Conservation (phyloP, 1,140 invertebrate species). For the Meloidogyne hapla region DNA sequence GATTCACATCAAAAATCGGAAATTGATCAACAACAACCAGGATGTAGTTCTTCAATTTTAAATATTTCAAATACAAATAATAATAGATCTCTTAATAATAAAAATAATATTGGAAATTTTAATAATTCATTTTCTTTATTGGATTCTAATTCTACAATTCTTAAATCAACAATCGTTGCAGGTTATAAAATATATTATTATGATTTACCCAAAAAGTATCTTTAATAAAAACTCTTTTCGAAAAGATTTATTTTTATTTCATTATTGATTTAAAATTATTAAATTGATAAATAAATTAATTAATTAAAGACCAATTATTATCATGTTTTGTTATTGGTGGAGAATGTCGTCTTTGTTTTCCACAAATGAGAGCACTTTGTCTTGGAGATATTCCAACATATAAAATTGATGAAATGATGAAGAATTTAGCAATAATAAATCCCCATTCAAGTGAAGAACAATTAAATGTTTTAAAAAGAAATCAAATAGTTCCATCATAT, state of each 20-base stretch:
- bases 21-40: slow-evolving; percentile 16
- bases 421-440: slow-evolving; percentile 22
- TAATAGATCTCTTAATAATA: not conserved
- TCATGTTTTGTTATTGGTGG: slow-evolving; percentile 29
- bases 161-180: slow-evolving; percentile 20
- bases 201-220: no score
- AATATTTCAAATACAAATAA: not conserved
- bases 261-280: not conserved
- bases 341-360: slow-evolving; percentile 24
- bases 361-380: slow-evolving; percentile 24
- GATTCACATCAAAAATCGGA: slow-evolving; percentile 15
- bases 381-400: slow-evolving; percentile 22
- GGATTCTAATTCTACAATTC: slow-evolving; percentile 8
- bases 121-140: not conserved
- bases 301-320: slow-evolving; percentile 1
- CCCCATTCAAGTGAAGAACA: slow-evolving; percentile 20
- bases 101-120: not conserved
- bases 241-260: no score
- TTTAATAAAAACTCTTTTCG: no score
- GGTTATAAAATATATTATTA: no score
- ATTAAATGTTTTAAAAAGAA: slow-evolving; percentile 17
- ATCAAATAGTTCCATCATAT: not conserved
- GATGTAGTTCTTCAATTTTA: slow-evolving; percentile 13
- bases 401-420: slow-evolving; percentile 26
- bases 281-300: not conserved